Evolutionary conservation across 2,113 vertebrate species (phyloP).

Genomic region (rabbit (Oryctolagus cuniculus)): DNA sequence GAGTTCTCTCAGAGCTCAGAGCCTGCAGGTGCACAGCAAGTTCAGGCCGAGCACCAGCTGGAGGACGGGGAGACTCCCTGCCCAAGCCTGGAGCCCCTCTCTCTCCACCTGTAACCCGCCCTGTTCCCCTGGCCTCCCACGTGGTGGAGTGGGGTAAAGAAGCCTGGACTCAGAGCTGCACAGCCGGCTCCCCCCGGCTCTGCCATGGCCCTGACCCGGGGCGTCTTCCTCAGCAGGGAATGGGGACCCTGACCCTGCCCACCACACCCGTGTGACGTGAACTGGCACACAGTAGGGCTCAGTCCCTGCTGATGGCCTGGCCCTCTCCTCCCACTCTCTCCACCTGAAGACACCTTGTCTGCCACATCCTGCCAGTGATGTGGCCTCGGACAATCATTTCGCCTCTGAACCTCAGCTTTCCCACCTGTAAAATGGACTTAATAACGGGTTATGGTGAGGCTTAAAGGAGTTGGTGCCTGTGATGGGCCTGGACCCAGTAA

Average conservation of each 20-base stretch:
- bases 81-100: neutral
- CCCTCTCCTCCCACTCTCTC: neutral
- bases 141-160: neutral
- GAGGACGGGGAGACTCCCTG: neutral
- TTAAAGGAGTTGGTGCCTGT: neutral
- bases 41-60: fast-evolving
- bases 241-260: no score
- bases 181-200: neutral
- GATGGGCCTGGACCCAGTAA: neutral
- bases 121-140: fast-evolving
- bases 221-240: neutral
- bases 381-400: neutral
- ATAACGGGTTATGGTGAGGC: neutral
- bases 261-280: no score
- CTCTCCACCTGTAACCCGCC: no score
- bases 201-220: neutral
- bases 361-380: neutral
- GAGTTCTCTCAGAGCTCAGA: neutral
- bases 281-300: neutral
- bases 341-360: neutral
- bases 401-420: neutral
- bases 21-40: neutral
- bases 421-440: constrained; percentile 39
- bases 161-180: neutral
- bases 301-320: neutral